Conservation (phyloP, 2,797 vertebrate genomes). For the Odontamblyopus rebecca region DNA sequence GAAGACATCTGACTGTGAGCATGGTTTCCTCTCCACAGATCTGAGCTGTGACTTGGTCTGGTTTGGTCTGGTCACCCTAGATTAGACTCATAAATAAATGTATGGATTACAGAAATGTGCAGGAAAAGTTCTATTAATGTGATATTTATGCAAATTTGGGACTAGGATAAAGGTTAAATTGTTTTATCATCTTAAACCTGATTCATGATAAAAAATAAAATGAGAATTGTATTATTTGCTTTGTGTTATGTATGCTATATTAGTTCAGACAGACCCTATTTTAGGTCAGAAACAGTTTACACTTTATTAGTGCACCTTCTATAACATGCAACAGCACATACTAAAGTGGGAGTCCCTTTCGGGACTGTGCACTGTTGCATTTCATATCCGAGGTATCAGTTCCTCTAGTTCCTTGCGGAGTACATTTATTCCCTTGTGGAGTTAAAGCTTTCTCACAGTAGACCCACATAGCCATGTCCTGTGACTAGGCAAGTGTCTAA, state of each 20-base stretch:
- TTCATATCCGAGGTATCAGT: constrained; percentile 37
- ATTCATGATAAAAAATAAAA: neutral
- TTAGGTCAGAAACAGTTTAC: neutral
- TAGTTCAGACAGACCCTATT: neutral
- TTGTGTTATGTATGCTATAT: neutral
- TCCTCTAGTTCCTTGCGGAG: constrained; percentile 19
- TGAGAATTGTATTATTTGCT: neutral
- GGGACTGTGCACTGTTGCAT: constrained; percentile 37
- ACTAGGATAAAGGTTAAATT: no score
- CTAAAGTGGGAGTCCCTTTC: constrained; percentile 21
- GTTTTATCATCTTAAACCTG: neutral
- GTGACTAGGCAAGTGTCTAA: constrained; percentile 58
- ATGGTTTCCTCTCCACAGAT: no score
- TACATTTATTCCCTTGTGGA: constrained; percentile 49
- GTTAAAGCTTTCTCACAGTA: constrained; percentile 23
- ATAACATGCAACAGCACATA: constrained; percentile 22
- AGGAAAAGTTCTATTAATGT: no score
- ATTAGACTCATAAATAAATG: neutral
- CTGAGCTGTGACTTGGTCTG: no score
- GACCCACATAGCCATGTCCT: constrained; percentile 28
- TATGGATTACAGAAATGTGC: no score
- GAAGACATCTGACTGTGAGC: no score
- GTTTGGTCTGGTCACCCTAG: no score
- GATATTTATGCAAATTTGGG: neutral
- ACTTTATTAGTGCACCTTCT: constrained; percentile 22